Percentiles rank a stretch among this genome's conserved stretches.
Conservation (phyloP, 2,888 invertebrate species). For the Tipula unca region DNA sequence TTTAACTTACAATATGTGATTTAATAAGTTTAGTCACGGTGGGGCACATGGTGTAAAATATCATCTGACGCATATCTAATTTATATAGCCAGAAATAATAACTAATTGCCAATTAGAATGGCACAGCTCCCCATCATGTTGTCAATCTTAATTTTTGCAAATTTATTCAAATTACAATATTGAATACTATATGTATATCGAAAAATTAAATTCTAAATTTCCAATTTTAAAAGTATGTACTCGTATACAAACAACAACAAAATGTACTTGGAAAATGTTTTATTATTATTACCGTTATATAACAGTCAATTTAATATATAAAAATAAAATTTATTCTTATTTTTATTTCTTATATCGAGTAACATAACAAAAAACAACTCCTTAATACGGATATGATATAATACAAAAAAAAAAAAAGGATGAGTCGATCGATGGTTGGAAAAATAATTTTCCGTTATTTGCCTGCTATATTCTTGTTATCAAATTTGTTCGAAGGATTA, state of each 20-base stretch:
- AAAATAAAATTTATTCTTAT: neutral
- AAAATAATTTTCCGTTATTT: conserved; percentile 3
- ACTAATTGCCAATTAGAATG: neutral
- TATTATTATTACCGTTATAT: conserved; percentile 4
- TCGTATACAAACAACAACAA: neutral
- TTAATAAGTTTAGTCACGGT: neutral
- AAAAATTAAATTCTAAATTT: neutral
- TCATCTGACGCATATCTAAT: neutral
- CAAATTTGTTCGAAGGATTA: conserved; percentile 14
- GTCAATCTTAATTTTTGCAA: neutral
- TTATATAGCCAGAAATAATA: neutral
- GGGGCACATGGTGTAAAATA: neutral
- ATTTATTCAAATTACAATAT: neutral
- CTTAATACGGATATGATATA: neutral
- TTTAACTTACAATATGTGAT: neutral
- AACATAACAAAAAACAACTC: neutral
- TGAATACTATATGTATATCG: neutral
- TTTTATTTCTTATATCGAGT: neutral
- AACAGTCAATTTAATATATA: neutral
- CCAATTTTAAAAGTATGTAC: neutral
- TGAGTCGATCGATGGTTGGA: neutral
- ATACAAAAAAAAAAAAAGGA: neutral
- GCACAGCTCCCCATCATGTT: neutral
- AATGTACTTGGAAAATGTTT: neutral
- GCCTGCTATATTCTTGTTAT: neutral